Evolutionary conservation across 2,113 vertebrate species (phyloP).

Genomic region (Circaetus gallicus): DNA sequence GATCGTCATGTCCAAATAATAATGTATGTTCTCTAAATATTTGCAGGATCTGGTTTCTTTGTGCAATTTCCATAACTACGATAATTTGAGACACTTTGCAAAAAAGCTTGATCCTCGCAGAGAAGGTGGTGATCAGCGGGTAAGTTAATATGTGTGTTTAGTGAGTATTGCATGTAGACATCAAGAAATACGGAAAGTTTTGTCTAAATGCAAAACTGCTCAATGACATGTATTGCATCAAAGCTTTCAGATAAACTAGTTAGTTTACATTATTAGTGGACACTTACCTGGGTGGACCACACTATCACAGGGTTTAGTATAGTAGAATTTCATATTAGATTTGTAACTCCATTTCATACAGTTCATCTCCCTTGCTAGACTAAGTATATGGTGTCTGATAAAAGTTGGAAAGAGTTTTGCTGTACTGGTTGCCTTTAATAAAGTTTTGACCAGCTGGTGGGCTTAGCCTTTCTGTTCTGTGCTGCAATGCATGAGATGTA

Average conservation of each 20-base stretch:
- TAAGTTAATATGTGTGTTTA: slow-evolving; percentile 72
- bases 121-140: slow-evolving; percentile 97
- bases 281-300: background rate
- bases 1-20: background rate
- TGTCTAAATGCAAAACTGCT: background rate
- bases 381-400: background rate
- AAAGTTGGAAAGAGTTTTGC: background rate
- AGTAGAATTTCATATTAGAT: background rate
- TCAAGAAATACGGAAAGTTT: background rate
- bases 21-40: background rate
- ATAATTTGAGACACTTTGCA: slow-evolving; percentile 97
- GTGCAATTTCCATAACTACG: slow-evolving; percentile 99
- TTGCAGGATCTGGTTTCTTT: slow-evolving; percentile 92
- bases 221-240: slow-evolving; percentile 52
- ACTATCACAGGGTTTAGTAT: background rate
- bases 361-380: background rate
- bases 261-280: background rate
- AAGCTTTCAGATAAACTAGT: background rate
- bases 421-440: background rate
- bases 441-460: background rate
- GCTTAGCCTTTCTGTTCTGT: background rate
- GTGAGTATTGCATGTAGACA: background rate
- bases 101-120: slow-evolving; percentile 98
- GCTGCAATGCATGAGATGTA: background rate
- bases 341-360: background rate